These are phyloP conservation scores for Ptychoptera albimana DNA, from an alignment of 2,888 invertebrate species.

Conservation along the genomic window DNA sequence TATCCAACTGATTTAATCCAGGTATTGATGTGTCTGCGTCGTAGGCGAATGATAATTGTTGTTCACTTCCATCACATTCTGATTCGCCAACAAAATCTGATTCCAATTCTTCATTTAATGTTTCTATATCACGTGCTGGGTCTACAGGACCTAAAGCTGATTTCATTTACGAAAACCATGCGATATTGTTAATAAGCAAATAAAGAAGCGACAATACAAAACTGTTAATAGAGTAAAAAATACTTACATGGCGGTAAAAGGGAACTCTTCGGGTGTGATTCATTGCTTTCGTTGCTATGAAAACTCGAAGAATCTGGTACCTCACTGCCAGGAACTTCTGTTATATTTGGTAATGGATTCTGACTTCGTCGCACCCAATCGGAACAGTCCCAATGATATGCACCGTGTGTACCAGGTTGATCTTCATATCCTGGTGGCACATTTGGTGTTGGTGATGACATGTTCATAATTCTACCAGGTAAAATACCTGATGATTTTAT, in stretches of 20 bases:
- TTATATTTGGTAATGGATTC: slow-evolving; percentile 80
- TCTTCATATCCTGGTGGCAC: slow-evolving; percentile 21
- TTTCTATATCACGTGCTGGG: slow-evolving; percentile 46
- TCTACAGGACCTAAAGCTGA: slow-evolving; percentile 38
- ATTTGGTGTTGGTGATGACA: slow-evolving; percentile 26
- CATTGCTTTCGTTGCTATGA: slow-evolving; percentile 69
- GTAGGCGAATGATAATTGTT: slow-evolving; percentile 37
- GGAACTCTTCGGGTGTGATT: slow-evolving; percentile 35
- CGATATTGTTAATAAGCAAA: no score
- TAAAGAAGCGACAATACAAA: no score
- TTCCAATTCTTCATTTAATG: slow-evolving; percentile 49
- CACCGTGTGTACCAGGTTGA: slow-evolving; percentile 27
- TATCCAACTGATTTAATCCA: slow-evolving; percentile 44
- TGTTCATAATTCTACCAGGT: slow-evolving; percentile 25
- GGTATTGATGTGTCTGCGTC: slow-evolving; percentile 35
- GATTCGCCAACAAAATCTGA: slow-evolving; percentile 53
- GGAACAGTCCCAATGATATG: slow-evolving; percentile 94
- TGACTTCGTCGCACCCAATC: slow-evolving; percentile 67
- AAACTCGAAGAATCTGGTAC: slow-evolving; percentile 79
- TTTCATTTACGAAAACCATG: slow-evolving; percentile 13
- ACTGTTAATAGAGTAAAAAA: background rate
- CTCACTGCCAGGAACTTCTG: slow-evolving; percentile 80
- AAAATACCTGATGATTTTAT: slow-evolving; percentile 17
- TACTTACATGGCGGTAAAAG: slow-evolving; percentile 24
- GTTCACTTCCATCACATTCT: slow-evolving; percentile 47